Base-by-base conservation (phyloP, 2,888 invertebrate genomes). In the Gerris lacustris region DNA sequence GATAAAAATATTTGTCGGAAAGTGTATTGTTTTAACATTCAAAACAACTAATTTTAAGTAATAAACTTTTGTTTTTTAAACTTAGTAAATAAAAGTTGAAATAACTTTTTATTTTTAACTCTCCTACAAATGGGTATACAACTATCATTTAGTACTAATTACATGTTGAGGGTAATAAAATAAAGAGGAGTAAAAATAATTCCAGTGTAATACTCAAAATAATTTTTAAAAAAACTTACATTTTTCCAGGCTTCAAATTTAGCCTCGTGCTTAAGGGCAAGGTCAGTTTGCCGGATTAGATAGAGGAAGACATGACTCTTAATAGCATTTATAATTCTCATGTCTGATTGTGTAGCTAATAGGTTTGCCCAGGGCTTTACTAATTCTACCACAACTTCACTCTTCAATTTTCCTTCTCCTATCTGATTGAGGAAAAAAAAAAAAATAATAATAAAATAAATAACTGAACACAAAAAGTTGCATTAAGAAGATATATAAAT, bases 241-340 rank as follows among this genome's bases (percentile, higher is more conserved):
- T 80, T 76, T 79, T 84, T 84, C 91, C 91, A 91, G 6, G 88
- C 89, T 45, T 83, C 78, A 70, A 88, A 87, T 78, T 82, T 87
- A 67, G 86, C 87, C 73, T 83, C 80, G 78, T 87, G 87, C 75
- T 88, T 87, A 15, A 88, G 80, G 0, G 87, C 89, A 69, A 84
- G 78, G 74, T 87, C 86, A 62, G 89, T 88, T 80, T 93, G 92
- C 15, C 86, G 82, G 70, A 93, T 82, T 71, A 93, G 82, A 77
- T 88, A 85, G 43, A 86, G 84, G 75, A 93, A 88, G 67, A 92
- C 82, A 67, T 86, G 81, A 62, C 84, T 83, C 11, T 84, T 82
- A 15, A 84, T 83, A 76, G 81, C 85, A 62, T 79, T 81, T 43
- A 83, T 82, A 74, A 84, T 81, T 73, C 83, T 81, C 67, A 76